Conservation (phyloP, 2,113 vertebrate genomes). For the Arizona elegans region DNA sequence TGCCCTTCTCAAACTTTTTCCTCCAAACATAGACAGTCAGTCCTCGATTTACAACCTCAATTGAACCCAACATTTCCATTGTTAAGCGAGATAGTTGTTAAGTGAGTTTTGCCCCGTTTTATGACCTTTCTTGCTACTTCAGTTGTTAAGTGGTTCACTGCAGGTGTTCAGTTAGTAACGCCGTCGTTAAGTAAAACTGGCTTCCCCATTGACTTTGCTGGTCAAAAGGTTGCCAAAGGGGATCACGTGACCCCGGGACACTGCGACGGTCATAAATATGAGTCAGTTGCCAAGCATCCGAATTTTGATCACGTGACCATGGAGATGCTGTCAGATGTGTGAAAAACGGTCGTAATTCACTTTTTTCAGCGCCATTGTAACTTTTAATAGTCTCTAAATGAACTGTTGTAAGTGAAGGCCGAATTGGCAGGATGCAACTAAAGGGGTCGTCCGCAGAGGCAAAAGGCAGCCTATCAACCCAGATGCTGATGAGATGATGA, state of each 20-base stretch:
- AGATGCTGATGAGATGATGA: fast-evolving
- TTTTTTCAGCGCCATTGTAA: background rate
- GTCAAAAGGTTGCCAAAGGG: background rate
- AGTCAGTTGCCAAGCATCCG: background rate
- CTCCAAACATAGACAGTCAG: background rate
- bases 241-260: background rate
- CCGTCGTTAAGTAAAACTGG: background rate
- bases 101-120: background rate
- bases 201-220: background rate
- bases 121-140: background rate
- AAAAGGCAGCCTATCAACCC: background rate
- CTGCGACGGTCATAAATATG: background rate
- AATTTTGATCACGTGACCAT: background rate
- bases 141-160: background rate
- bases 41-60: background rate
- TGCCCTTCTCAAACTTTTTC: too few species aligned
- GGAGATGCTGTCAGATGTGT: background rate
- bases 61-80: background rate
- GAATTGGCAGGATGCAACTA: background rate
- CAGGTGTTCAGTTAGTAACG: background rate
- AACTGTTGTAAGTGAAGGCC: background rate
- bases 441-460: background rate
- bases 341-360: background rate
- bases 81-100: background rate
- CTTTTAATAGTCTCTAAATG: background rate